Conservation (phyloP, 2,888 invertebrate species). For the Eupithecia pulchellata region DNA sequence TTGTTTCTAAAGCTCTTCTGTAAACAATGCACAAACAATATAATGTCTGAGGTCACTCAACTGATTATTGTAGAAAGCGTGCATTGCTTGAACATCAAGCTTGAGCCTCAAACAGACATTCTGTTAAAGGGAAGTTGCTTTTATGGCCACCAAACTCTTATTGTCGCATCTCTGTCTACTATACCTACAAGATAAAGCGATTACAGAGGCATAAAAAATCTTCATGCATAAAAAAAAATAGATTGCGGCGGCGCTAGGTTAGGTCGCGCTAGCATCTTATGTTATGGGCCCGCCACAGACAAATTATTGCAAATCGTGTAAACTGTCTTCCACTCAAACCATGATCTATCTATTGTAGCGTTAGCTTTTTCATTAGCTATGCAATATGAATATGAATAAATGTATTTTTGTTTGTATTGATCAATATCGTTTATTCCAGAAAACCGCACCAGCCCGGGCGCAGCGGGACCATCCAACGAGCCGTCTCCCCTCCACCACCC, state of each 20-base stretch:
- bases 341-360: no score
- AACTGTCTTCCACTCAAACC: not conserved
- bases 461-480: slow-evolving; percentile 70
- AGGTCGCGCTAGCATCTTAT: no score
- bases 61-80: slow-evolving; percentile 4
- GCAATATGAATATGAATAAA: not conserved
- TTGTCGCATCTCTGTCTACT: no score
- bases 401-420: not conserved
- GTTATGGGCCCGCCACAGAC: not conserved
- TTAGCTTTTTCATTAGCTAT: no score
- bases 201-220: no score
- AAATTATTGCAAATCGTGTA: not conserved
- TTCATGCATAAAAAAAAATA: no score
- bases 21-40: not conserved
- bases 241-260: no score
- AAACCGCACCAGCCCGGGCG: slow-evolving; percentile 60
- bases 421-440: not conserved
- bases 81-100: not conserved
- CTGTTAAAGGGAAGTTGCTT: no score
- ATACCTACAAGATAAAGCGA: no score
- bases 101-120: not conserved
- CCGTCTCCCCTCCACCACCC: slow-evolving; percentile 38
- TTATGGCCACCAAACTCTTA: no score
- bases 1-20: not conserved
- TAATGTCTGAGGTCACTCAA: not conserved